Evolutionary conservation across 2,888 invertebrate species (phyloP), one percentile per base, ranked within the genome.

Genomic region (Aphrophora alni): DNA sequence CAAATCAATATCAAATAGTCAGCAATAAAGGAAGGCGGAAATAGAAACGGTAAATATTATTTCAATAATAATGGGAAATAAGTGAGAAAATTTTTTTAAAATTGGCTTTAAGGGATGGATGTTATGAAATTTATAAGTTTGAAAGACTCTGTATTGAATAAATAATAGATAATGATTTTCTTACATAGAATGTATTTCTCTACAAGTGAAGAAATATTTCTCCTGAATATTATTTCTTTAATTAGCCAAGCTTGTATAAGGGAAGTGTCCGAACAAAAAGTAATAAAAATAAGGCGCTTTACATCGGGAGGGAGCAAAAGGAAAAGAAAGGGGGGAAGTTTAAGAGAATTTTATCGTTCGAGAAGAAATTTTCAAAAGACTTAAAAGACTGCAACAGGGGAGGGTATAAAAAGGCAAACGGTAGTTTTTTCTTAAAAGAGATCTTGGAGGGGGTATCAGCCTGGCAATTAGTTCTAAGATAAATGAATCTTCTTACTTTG

Each of bases 401-500:
- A 76, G 74, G 73, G 81, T 75, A 81, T 76, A 82, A 82, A 82
- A 81, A 77, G 78, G 76, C 82, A 76, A 80, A 81, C 80, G 78
- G 75, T 81, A 82, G 77, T 82, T 82, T 82, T 82, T 82, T 82
- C 72, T 77, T 12, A 17, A 51, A 51, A 69, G 81, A 71, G 81
- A 80, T 81, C 81, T 74, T 24, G 59, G 59, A 59, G 59, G 77
- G 80, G 77, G 79, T 79, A 80, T 80, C 77, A 73, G 73, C 38
- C 71, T 74, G 74, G 82, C 81, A 81, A 82, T 82, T 82, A 82
- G 80, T 80, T 80, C 70, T 76, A 81, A 81, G 81, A 82, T 81
- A 82, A 81, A 81, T 81, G 81, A 81, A 82, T 80, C 81, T 81
- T 81, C 82, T 82, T 81, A 81, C 81, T 79, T 79, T 80, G 79